A percentile compares a stretch with the other conserved stretches of the same genome.
phyloP scores from a whole-genome alignment of 1,140 invertebrate species.

The Drosophila obscura region DNA sequence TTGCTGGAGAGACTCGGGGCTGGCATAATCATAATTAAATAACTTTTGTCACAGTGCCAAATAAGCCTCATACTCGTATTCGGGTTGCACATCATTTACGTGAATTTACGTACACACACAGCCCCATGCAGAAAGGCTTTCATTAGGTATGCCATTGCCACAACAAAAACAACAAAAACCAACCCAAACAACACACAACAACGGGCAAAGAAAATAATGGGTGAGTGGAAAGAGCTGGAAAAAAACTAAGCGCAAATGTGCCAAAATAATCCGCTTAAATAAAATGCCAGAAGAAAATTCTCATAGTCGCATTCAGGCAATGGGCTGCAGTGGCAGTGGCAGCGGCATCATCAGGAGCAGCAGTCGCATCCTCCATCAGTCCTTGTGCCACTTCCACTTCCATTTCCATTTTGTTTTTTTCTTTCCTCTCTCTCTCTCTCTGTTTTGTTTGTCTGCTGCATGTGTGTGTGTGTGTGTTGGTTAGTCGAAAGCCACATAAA shows the following conservation, averaged over 20 bases:
- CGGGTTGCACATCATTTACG: slow-evolving; percentile 69
- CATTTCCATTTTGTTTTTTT: slow-evolving; percentile 19
- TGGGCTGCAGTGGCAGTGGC: slow-evolving; percentile 29
- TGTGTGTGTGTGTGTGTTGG: slow-evolving; percentile 34
- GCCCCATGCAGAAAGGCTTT: slow-evolving; percentile 45
- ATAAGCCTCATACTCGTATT: slow-evolving; percentile 44
- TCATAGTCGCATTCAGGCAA: slow-evolving; percentile 44
- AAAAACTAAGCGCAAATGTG: slow-evolving; percentile 69
- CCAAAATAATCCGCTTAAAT: slow-evolving; percentile 81
- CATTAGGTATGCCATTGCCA: slow-evolving; percentile 71
- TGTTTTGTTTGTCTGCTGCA: slow-evolving; percentile 30
- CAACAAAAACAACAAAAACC: slow-evolving; percentile 13
- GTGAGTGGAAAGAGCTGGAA: slow-evolving; percentile 3
- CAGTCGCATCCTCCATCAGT: slow-evolving; percentile 66
- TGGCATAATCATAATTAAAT: slow-evolving; percentile 78
- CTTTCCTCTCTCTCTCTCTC: not conserved
- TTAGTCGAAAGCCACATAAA: slow-evolving; percentile 67
- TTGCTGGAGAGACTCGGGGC: slow-evolving; percentile 45
- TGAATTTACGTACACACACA: slow-evolving; percentile 64
- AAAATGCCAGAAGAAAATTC: slow-evolving; percentile 71
- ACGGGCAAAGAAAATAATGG: slow-evolving; percentile 23
- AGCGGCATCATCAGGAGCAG: slow-evolving; percentile 25
- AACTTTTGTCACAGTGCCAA: slow-evolving; percentile 78
- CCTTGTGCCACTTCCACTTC: slow-evolving; percentile 65
- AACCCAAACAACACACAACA: slow-evolving; percentile 9